Percentiles rank a stretch among this genome's conserved stretches.
Evolutionary conservation across 2,113 vertebrate genomes (phyloP).

Genomic region (Ameiurus melas): DNA sequence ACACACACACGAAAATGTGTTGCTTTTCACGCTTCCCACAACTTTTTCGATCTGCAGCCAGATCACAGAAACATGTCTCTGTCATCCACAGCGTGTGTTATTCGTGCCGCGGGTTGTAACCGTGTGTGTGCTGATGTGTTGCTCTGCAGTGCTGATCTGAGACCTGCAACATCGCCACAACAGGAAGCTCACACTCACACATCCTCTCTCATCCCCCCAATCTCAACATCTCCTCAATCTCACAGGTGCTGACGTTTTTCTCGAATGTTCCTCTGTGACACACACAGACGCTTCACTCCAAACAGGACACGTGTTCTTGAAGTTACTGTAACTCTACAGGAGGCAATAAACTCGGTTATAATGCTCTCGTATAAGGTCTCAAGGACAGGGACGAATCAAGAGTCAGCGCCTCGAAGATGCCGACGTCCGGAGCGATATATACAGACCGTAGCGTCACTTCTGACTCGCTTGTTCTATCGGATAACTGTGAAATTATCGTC

Average conservation of each 20-base stretch:
- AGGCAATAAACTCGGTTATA: neutral
- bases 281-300: neutral
- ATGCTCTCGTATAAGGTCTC: neutral
- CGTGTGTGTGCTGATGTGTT: neutral
- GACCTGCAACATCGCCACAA: constrained; percentile 59
- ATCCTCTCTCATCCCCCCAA: constrained; percentile 59
- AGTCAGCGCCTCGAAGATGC: neutral
- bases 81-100: neutral
- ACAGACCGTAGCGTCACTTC: neutral
- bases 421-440: neutral
- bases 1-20: neutral
- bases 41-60: neutral
- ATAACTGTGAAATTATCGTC: neutral
- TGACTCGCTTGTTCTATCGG: too few species aligned
- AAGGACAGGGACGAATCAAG: neutral
- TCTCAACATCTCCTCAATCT: constrained; percentile 49
- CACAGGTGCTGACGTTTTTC: constrained; percentile 70
- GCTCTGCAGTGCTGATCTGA: constrained; percentile 47
- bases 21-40: neutral
- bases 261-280: constrained; percentile 56
- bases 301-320: neutral
- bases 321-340: neutral
- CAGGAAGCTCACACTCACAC: constrained; percentile 67
- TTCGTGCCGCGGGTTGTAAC: neutral
- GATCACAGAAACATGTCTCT: neutral